Base-by-base conservation (phyloP, 2,113 vertebrate species). In the Siphamia tubifer region DNA sequence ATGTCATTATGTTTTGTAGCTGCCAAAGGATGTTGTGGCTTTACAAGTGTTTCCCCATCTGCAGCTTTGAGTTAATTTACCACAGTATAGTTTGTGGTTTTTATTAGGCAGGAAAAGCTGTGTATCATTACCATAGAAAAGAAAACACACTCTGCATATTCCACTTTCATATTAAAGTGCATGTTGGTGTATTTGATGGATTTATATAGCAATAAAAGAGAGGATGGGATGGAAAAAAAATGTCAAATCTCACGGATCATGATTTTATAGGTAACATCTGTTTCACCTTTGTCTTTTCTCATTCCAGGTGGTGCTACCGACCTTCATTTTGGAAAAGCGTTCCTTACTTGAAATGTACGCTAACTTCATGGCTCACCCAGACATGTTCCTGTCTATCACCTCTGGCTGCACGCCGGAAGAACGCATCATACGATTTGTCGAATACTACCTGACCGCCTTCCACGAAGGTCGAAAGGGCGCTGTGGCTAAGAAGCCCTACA, bases 281-380 rank as follows among this genome's bases (percentile, higher is more conserved):
- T 6, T 1, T n/a, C 20, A 15, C 9, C n/a, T 5, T 10, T 23
- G 3, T 20, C 25, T 19, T 36, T 8, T 47, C 16, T 38, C 38
- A 11, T 1, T 49, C 44, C 30, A 98, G 96, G 96, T 98, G 82
- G 95, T 95, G 62, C 94, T 98, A 32, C 95, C 96, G 83, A 96
- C 95, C 1, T 97, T 98, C 82, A 98, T 98, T 78, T 85, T 98
- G 89, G 95, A 98, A 92, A 96, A 94, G 90, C 94, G 94, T 38
- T 98, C 96, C 53, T 82, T 98, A 79, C 91, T 98, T 87, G 96
- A 98, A 92, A 96, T 98, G 95, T 98, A 95, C 4, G 96, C 96
- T 28, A 96, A 97, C 89, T 98, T 98, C 79, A 94, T 98, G 94
- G 94, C 95, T 3, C 96, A 97, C 84, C 95, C 95, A 0, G 95